Conservation (phyloP, 2,113 vertebrate genomes). For the Phoenicopterus ruber region DNA sequence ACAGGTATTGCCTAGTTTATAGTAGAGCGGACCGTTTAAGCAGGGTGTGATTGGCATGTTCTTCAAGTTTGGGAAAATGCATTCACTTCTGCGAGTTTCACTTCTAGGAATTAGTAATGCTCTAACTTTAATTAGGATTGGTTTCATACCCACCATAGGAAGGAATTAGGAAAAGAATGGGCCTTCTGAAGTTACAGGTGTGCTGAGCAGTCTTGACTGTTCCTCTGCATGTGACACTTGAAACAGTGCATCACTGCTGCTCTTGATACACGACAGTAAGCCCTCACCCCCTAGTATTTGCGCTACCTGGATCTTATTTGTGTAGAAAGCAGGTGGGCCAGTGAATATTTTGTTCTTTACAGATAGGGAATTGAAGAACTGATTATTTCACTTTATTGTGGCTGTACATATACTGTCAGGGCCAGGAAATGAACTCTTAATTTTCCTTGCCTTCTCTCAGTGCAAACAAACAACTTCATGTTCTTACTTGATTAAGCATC, state of each 20-base stretch:
- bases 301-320: background rate
- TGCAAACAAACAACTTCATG: background rate
- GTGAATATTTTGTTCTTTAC: background rate
- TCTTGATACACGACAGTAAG: background rate
- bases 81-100: background rate
- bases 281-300: background rate
- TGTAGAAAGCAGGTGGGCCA: background rate
- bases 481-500: background rate
- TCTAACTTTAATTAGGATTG: background rate
- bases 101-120: background rate
- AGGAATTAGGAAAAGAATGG: background rate
- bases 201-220: background rate
- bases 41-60: background rate
- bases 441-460: background rate
- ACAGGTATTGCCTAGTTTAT: background rate
- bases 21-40: background rate
- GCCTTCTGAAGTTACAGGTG: background rate
- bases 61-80: background rate
- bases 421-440: background rate
- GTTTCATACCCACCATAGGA: background rate
- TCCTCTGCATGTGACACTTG: background rate
- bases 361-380: background rate
- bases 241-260: background rate
- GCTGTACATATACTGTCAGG: background rate
- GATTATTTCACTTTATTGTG: background rate